phyloP scores from a whole-genome alignment of 2,113 vertebrate species.

The Ascaphus truei region DNA sequence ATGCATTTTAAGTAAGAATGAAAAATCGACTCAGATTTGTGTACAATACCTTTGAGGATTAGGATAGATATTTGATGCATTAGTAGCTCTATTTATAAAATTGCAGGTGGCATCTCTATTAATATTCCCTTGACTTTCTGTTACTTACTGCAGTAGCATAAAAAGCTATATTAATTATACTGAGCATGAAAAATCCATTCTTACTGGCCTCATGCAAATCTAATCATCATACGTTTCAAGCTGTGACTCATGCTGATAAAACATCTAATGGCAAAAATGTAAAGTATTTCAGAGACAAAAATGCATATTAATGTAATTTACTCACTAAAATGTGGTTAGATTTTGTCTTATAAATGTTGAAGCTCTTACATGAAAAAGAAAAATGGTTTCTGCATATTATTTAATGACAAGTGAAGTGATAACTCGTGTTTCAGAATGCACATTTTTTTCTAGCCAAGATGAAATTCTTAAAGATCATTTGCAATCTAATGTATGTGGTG shows the following conservation, averaged over 20 bases:
- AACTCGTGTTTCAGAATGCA: neutral
- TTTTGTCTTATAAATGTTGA: neutral
- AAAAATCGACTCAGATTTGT: neutral
- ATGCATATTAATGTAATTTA: conserved; percentile 21
- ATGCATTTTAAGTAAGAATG: neutral
- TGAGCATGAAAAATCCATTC: conserved; percentile 35
- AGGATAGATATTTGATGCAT: conserved; percentile 19
- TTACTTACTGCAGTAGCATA: conserved; percentile 33
- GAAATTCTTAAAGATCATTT: neutral
- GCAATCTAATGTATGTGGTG: neutral
- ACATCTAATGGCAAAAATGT: conserved; percentile 31
- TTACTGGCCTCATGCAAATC: conserved; percentile 35
- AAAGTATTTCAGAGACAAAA: conserved; percentile 22
- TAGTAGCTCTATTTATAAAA: conserved; percentile 36
- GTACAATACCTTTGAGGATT: neutral
- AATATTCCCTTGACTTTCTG: conserved; percentile 29
- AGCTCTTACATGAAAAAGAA: conserved; percentile 10
- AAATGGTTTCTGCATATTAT: conserved; percentile 22
- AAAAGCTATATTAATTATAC: conserved; percentile 37
- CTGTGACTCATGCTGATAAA: conserved; percentile 36
- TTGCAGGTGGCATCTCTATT: conserved; percentile 34
- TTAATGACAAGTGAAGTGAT: conserved; percentile 21
- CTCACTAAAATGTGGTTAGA: neutral
- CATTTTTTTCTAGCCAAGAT: neutral
- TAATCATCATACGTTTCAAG: conserved; percentile 36